Percentiles rank a stretch among this genome's conserved stretches.
phyloP scores from a whole-genome alignment of 2,113 vertebrate genomes.

The Rhinopomastus cyanomelas region DNA sequence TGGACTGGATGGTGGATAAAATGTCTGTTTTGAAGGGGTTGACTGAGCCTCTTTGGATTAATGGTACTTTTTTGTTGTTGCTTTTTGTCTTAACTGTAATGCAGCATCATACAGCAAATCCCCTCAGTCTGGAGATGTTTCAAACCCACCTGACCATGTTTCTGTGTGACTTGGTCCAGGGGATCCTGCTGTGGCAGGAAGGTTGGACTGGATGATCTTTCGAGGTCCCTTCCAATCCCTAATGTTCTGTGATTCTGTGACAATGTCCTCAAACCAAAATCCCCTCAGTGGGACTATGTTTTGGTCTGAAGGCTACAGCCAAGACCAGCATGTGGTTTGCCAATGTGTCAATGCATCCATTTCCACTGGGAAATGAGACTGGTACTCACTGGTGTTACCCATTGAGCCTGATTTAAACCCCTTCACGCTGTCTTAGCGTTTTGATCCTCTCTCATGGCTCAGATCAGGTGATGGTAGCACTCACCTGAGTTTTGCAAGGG shows the following conservation, averaged over 20 bases:
- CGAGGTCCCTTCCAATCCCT: too few species aligned
- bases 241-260: too few species aligned
- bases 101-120: not conserved
- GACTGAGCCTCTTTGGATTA: not conserved
- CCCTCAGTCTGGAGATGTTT: too few species aligned
- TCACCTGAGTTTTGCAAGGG: not conserved
- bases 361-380: not conserved
- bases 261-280: too few species aligned
- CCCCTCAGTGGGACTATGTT: not conserved
- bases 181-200: too few species aligned
- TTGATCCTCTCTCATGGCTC: not conserved
- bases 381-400: not conserved
- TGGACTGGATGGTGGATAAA: not conserved
- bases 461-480: rapidly evolving
- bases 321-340: not conserved
- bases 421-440: rapidly evolving
- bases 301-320: not conserved
- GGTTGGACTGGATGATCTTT: too few species aligned
- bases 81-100: not conserved
- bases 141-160: too few species aligned
- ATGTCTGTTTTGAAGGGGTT: not conserved
- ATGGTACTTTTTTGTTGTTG: not conserved
- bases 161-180: too few species aligned
- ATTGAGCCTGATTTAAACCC: not conserved
- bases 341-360: not conserved